Evolutionary conservation across 2,797 vertebrate species (phyloP).

Genomic region (Chromobotia macracanthus): DNA sequence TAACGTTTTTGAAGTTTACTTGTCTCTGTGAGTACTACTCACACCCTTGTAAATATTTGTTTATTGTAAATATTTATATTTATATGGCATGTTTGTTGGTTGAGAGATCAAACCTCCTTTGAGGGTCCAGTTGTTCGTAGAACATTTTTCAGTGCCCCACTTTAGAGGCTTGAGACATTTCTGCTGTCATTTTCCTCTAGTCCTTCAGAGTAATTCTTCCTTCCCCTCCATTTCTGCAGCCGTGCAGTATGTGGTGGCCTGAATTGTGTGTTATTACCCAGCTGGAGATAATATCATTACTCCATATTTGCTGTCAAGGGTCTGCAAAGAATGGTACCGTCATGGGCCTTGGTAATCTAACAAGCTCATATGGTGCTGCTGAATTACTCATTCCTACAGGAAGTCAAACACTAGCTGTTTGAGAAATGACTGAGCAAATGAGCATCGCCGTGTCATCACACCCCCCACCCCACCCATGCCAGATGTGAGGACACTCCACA

Average conservation of each 20-base stretch:
- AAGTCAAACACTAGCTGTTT: constrained; percentile 85
- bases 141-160: constrained; percentile 71
- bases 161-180: constrained; percentile 83
- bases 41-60: neutral
- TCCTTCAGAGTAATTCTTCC: constrained; percentile 84
- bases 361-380: constrained; percentile 82
- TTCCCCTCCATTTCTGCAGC: constrained; percentile 76
- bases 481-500: constrained; percentile 23
- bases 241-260: constrained; percentile 79
- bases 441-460: constrained; percentile 64
- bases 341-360: constrained; percentile 84
- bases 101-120: constrained; percentile 64
- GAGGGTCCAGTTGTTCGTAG: constrained; percentile 50
- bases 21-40: neutral
- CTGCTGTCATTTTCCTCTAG: constrained; percentile 82
- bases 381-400: constrained; percentile 84
- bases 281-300: constrained; percentile 89
- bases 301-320: constrained; percentile 88
- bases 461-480: neutral
- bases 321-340: constrained; percentile 85
- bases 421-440: constrained; percentile 79
- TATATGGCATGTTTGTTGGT: constrained; percentile 31
- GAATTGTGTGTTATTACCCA: constrained; percentile 90
- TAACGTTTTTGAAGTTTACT: no score
- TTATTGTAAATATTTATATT: constrained; percentile 42